Evolutionary conservation across 2,113 vertebrate species (phyloP).

Genomic region (Mormyrus lacerda): DNA sequence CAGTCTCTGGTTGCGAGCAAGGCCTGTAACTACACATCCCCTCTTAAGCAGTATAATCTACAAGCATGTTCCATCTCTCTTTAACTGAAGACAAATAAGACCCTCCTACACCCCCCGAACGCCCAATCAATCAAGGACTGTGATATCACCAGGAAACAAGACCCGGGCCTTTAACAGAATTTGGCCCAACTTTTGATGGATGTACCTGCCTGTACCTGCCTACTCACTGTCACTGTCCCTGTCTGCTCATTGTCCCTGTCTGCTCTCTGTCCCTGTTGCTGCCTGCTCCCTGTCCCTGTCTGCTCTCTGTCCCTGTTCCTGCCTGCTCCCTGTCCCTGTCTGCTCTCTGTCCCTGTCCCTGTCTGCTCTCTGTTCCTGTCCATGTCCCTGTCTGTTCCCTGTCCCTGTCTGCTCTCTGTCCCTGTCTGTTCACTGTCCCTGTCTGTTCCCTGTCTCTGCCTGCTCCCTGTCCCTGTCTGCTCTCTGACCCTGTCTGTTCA

Average conservation of each 20-base stretch:
- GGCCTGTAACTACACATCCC: background rate
- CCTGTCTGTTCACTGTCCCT: too few species aligned
- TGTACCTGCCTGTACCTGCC: background rate
- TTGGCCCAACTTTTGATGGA: background rate
- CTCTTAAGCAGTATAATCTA: constrained; percentile 10
- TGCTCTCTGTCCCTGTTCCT: too few species aligned
- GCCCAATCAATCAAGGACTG: background rate
- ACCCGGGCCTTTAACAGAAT: background rate
- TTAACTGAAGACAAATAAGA: constrained; percentile 10
- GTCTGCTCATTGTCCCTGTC: background rate
- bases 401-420: background rate
- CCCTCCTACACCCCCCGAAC: background rate
- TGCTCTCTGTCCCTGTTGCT: background rate
- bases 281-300: too few species aligned
- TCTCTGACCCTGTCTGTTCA: background rate
- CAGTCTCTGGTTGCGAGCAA: background rate
- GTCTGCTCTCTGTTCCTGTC: background rate
- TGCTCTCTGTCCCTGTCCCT: background rate
- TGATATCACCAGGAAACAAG: background rate
- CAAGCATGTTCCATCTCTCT: background rate
- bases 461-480: background rate
- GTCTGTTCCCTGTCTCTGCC: too few species aligned
- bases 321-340: background rate
- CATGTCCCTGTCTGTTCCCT: background rate
- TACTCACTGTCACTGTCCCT: background rate